Evolutionary conservation across 2,113 vertebrate genomes (phyloP), one percentile per base, ranked within the genome.

Genomic region (Brachirus orientalis): DNA sequence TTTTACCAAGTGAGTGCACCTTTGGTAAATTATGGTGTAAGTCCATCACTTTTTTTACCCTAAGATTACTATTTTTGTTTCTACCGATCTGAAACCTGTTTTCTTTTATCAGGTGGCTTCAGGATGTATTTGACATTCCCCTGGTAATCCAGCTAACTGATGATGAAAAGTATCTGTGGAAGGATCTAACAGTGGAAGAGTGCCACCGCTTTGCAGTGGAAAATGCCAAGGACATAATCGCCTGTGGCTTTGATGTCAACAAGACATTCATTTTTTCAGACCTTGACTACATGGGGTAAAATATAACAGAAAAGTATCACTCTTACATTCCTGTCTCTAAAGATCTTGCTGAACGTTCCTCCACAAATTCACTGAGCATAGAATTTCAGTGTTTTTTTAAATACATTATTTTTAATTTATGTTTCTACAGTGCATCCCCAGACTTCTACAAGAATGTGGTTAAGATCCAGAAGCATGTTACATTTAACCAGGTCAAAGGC

Each of bases 261-360:
- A 98, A 98, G 88, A 99, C 98, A 2, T 98, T 99, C 83, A 98
- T 99, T 78, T 99, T 99, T 94, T 99, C 98, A 0, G 96, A 99
- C 85, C 92, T 99, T 0, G 95, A 97, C 47, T 99, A 98, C 60
- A 95, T 99, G 94, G 98, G 98, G 98, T 99, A 94, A 93, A 68
- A 54, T 16, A 11, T 28, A 3, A 53, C 38, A 18, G n/a, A 5
- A 46, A 18, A 14, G 52, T 16, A 3, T 22, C 6, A 0, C 10
- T 14, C 18, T 48, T 4, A 47, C 52, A 17, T 50, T 59, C 6
- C 20, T 11, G 1, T 50, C 13, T 10, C 7, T 11, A 3, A 16
- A 41, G 11, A 59, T 17, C 8, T 43, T 36, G 35, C 10, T 13
- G 9, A 35, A 46, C 18, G 9, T 50, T 33, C 33, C 16, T 44